Conservation (phyloP, 2,888 invertebrate species). For the Schizaphis graminum region DNA sequence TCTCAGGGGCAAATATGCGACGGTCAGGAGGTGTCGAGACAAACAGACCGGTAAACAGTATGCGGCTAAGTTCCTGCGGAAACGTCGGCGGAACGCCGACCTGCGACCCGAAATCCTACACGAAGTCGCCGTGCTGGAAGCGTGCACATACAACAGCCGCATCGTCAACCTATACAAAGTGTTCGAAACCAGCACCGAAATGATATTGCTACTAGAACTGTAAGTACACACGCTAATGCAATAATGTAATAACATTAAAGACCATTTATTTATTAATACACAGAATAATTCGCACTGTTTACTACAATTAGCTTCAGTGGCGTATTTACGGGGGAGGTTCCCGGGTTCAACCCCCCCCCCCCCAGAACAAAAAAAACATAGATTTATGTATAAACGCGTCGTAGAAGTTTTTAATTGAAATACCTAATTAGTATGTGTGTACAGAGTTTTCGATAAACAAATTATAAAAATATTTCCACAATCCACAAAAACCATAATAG, state of each 20-base stretch:
- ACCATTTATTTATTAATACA: neutral
- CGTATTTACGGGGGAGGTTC: no score
- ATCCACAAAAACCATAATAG: no score
- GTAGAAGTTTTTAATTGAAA: no score
- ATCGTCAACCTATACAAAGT: constrained; percentile 92
- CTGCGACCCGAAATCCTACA: constrained; percentile 91
- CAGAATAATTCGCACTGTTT: neutral
- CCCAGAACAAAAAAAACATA: no score
- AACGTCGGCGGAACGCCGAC: constrained; percentile 88
- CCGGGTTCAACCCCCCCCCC: no score
- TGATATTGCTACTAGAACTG: constrained; percentile 92
- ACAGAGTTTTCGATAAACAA: no score
- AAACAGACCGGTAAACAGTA: constrained; percentile 88
- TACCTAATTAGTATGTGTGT: no score
- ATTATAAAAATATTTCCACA: no score
- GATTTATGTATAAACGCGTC: no score
- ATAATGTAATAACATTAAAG: neutral
- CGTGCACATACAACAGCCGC: constrained; percentile 85
- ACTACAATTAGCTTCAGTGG: neutral
- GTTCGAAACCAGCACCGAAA: constrained; percentile 76
- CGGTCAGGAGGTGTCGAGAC: constrained; percentile 91
- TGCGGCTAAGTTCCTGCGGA: constrained; percentile 96
- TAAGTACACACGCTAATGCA: constrained; percentile 72
- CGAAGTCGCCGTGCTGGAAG: constrained; percentile 92
- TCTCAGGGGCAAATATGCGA: constrained; percentile 97